phyloP scores from a whole-genome alignment of 1,140 invertebrate genomes.

The Rhyzopertha dominica region DNA sequence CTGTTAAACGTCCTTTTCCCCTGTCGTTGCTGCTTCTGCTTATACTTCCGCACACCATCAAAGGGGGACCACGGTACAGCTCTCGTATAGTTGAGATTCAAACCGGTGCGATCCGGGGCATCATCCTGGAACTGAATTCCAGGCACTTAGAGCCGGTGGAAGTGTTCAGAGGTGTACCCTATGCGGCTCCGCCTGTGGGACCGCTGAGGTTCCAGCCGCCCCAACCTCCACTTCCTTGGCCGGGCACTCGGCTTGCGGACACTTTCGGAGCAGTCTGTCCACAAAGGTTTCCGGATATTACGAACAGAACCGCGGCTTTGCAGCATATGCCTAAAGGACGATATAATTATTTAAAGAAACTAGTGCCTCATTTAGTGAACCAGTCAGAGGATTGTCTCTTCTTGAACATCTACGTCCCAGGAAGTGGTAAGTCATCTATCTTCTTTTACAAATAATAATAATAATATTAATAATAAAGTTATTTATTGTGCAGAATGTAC shows the following conservation, averaged over 20 bases:
- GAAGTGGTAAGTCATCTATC: constrained; percentile 62
- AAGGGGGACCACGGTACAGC: constrained; percentile 54
- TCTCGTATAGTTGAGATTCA: constrained; percentile 61
- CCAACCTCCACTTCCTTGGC: constrained; percentile 62
- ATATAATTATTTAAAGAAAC: constrained; percentile 60
- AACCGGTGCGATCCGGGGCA: constrained; percentile 62
- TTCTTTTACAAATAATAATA: not conserved
- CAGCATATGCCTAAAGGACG: constrained; percentile 63
- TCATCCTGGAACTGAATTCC: constrained; percentile 69
- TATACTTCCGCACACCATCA: constrained; percentile 23
- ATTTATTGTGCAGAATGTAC: too few relatives aligned
- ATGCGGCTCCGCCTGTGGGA: constrained; percentile 73
- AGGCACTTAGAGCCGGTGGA: constrained; percentile 74
- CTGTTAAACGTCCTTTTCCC: constrained; percentile 34
- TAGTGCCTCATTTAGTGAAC: constrained; percentile 63
- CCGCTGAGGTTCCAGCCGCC: constrained; percentile 67
- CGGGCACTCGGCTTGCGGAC: constrained; percentile 67
- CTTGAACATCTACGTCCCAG: constrained; percentile 83
- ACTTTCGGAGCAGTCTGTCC: constrained; percentile 72
- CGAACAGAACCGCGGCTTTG: constrained; percentile 64
- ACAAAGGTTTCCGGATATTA: constrained; percentile 66
- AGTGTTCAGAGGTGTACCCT: constrained; percentile 76
- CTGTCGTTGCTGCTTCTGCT: constrained; percentile 38
- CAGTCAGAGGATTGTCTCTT: constrained; percentile 88
- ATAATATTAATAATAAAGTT: too few relatives aligned